A percentile compares a stretch with the other conserved stretches of the same genome.
These are phyloP conservation scores for Ciconia nigra DNA, from an alignment of 2,797 vertebrate species.

Conservation along the genomic window DNA sequence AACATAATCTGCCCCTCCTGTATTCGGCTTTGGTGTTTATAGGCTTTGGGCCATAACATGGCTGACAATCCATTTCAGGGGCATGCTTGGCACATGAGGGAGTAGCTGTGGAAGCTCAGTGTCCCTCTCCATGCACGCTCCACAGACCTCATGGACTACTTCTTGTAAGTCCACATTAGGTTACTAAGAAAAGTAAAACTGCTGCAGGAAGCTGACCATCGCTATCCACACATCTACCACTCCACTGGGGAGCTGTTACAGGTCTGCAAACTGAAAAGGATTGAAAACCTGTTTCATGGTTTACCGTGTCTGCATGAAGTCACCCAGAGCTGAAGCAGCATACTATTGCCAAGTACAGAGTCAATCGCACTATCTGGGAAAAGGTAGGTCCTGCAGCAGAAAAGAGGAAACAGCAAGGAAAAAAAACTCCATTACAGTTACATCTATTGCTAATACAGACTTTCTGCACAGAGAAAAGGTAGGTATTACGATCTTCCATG, in stretches of 20 bases:
- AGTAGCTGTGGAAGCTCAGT: neutral
- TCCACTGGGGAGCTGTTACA: neutral
- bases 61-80: neutral
- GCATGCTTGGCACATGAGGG: accelerated
- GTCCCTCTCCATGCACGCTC: neutral
- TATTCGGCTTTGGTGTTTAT: neutral
- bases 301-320: neutral
- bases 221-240: neutral
- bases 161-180: neutral
- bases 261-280: neutral
- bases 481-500: neutral
- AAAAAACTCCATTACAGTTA: neutral
- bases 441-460: neutral
- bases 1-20: neutral
- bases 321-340: neutral
- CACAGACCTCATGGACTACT: neutral
- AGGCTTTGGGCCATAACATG: neutral
- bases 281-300: neutral
- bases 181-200: neutral
- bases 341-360: neutral
- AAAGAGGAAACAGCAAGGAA: neutral
- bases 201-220: neutral
- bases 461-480: neutral
- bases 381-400: neutral
- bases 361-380: neutral